Evolutionary conservation across 2,888 invertebrate species (phyloP), one percentile per base, ranked within the genome.

Genomic region (Stratiomys singularior): DNA sequence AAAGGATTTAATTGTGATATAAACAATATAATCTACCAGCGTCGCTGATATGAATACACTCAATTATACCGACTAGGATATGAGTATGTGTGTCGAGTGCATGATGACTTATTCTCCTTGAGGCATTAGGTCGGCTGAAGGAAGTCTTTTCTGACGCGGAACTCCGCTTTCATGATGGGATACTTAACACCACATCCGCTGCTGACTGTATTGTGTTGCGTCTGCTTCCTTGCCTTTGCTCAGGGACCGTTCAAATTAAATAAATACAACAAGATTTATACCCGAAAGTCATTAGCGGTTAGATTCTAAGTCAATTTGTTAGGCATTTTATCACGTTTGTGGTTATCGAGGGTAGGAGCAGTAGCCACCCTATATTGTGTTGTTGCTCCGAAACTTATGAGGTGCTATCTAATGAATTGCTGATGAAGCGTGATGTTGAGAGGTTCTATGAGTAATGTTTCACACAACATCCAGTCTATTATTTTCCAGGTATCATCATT

Each of bases 1-100:
- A 27, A 47, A 69, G 69, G 69, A 47, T 47, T 69, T 47, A 69
- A 67, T 67, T 46, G 67, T 69, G 69, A 30, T 25, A 25, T 47
- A 15, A 69, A 47, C 69, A 69, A 27, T 69, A 25, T 67, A 23
- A 23, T 21, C 21, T 15, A n/a, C 37, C 37, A 15, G 13, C 23
- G 9, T 13, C 9, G 69, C 9, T 69, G 25, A 60, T 60, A 18
- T 25, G 60, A n/a, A 11, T 25, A 18, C 23, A 7, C 21, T 13
- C 60, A 60, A 25, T 11, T 5, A 30, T 30, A 64, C 2, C 28
- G 2, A 37, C 58, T 23, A 28, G 30, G 15, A 64, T 64, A 64
- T n/a, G 64, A 3, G 64, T 30, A 2, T 30, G 5, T 60, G 25
- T 60, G n/a, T 64, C 11, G 13, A 21, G 21, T 18, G 15, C 7